Evolutionary conservation across 2,113 vertebrate species (phyloP), one percentile per base, ranked within the genome.

Genomic region (Loxodonta africana): DNA sequence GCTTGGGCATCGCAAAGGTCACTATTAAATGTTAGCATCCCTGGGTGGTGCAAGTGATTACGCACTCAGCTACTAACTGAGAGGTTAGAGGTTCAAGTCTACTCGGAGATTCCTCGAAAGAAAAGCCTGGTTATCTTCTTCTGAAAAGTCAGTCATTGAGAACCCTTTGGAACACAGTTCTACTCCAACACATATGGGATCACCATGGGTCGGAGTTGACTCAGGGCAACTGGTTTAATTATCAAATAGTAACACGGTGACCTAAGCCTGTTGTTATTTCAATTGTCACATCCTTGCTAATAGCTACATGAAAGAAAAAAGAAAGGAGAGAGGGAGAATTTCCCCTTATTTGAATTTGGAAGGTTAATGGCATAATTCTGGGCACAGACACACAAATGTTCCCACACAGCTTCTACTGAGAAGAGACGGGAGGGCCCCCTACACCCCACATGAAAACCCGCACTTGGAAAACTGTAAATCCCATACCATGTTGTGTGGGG

Each of bases 401-500:
- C 46, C 0, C 0, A 3, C 63, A 15, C 1, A 17, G 71, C 30
- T 6, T 51, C 15, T 73, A 33, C 53, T 2, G 12, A 62, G 48
- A 77, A 63, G 37, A 17, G 12, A 37, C 0, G 0, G 44, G 62
- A 57, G 30, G 37, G 15, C 62, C 28, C 37, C 15, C 0, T 62
- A 20, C 60, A 26, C 0, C 33, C 41, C 26, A 8, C 41, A 63
- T 21, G 48, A 46, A 20, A 60, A 82, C 41, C 8, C 6, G 51
- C 37, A n/a, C 65, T 76, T 62, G 41, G 60, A 60, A 91, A 88
- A 18, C 83, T 62, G 73, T 17, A 37, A 41, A 9, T 2, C 33
- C 53, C 0, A 33, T 6, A 4, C 1, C 6, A 17, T 73, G 3
- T 20, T 20, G 30, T 10, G 12, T 51, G 73, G 21, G 9, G 4